Evolutionary conservation across 1,140 invertebrate genomes (phyloP).

Genomic region (Anoplolepis gracilipes): DNA sequence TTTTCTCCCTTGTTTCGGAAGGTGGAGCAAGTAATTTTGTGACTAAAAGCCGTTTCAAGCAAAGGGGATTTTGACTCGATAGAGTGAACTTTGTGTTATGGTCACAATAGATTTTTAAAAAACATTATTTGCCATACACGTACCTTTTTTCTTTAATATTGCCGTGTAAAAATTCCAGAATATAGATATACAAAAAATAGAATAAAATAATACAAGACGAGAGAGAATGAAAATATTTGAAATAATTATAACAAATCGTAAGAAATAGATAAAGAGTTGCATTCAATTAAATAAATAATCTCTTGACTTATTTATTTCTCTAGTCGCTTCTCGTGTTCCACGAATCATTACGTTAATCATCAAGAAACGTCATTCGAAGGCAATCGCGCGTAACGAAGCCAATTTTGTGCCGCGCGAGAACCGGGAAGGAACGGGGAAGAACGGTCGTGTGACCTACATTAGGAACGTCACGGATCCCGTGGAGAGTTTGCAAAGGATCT

Average conservation of each 20-base stretch:
- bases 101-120: not conserved
- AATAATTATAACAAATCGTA: not conserved
- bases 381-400: slow-evolving; percentile 56
- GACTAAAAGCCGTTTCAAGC: slow-evolving; percentile 2
- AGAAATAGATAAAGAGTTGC: not conserved
- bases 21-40: not conserved
- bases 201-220: not conserved
- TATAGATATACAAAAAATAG: not conserved
- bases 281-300: not conserved
- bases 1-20: not conserved
- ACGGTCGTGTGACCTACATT: slow-evolving; percentile 48
- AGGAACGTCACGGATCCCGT: slow-evolving; percentile 12
- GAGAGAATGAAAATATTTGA: not conserved
- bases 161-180: not conserved
- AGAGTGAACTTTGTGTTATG: not conserved
- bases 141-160: not conserved
- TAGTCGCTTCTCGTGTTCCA: slow-evolving; percentile 11
- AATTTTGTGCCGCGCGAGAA: slow-evolving; percentile 34
- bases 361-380: slow-evolving; percentile 40
- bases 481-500: not conserved
- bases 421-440: not conserved
- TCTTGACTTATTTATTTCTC: slow-evolving; percentile 2
- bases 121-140: too few relatives aligned
- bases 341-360: slow-evolving; percentile 60
- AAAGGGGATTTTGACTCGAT: not conserved